phyloP scores from a whole-genome alignment of 2,888 invertebrate genomes.

The Meteorus colon region DNA sequence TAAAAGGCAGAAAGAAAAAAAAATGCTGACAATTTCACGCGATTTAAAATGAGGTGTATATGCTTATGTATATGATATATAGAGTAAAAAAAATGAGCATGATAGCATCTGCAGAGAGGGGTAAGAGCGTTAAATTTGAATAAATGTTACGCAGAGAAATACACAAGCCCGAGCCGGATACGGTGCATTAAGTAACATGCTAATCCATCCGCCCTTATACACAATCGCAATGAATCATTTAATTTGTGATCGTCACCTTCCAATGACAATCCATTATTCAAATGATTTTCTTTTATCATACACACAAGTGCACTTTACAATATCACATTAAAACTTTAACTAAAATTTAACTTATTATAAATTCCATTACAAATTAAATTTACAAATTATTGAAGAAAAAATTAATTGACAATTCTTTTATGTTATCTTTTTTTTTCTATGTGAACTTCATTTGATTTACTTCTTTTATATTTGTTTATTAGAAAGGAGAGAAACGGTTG shows the following conservation, averaged over 20 bases:
- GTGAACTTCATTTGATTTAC: not conserved
- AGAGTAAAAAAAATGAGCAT: conserved; percentile 4
- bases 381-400: too few species aligned
- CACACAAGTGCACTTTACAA: conserved; percentile 14
- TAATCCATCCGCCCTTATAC: conserved; percentile 60
- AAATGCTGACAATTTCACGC: conserved; percentile 65
- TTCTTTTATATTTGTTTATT: not conserved
- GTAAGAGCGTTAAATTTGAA: conserved; percentile 71
- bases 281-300: conserved; percentile 11
- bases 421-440: not conserved
- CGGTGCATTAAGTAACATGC: conserved; percentile 69
- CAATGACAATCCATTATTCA: conserved; percentile 38
- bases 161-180: conserved; percentile 58
- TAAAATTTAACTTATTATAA: too few species aligned
- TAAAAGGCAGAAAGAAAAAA: conserved; percentile 22
- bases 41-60: conserved; percentile 48
- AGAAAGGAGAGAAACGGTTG: conserved; percentile 8
- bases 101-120: conserved; percentile 61
- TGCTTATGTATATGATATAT: not conserved
- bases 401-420: too few species aligned
- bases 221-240: conserved; percentile 59
- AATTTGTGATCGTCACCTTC: conserved; percentile 44
- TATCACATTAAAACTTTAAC: not conserved
- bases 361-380: too few species aligned
- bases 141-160: conserved; percentile 62